A percentile compares a stretch with the other conserved stretches of the same genome.
These are phyloP conservation scores for Cossypha polioptera DNA, from an alignment of 2,797 vertebrate species.

Conservation along the genomic window DNA sequence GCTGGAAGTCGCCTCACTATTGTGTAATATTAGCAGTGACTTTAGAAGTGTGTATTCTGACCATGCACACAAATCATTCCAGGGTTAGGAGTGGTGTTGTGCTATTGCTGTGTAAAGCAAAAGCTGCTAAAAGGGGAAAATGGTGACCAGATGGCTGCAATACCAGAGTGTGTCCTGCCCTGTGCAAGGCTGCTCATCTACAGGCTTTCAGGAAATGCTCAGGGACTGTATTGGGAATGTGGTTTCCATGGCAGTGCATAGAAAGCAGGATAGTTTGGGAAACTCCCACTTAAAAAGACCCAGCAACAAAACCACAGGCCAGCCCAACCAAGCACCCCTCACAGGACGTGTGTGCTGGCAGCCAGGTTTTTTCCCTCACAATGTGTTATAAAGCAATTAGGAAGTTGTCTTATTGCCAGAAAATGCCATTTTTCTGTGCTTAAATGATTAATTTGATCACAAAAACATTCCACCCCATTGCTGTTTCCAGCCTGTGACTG, in stretches of 20 bases:
- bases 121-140: background rate
- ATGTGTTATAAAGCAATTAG: background rate
- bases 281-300: background rate
- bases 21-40: no score
- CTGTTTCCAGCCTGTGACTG: background rate
- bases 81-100: background rate
- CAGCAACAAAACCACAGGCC: background rate
- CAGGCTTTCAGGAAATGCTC: background rate
- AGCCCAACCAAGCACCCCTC: accelerated
- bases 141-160: background rate
- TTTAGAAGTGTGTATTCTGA: background rate
- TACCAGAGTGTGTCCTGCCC: background rate
- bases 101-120: background rate
- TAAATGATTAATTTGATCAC: background rate
- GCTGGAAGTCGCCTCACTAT: background rate
- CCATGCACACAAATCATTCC: accelerated
- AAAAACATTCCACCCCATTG: background rate
- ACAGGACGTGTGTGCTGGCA: background rate
- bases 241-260: background rate
- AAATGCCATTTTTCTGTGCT: background rate
- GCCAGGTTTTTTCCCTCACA: accelerated
- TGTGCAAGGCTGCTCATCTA: background rate
- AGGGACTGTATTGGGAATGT: background rate
- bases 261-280: background rate
- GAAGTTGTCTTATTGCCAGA: background rate